Conservation (phyloP, 2,888 invertebrate genomes). For the Eilema sororculum region DNA sequence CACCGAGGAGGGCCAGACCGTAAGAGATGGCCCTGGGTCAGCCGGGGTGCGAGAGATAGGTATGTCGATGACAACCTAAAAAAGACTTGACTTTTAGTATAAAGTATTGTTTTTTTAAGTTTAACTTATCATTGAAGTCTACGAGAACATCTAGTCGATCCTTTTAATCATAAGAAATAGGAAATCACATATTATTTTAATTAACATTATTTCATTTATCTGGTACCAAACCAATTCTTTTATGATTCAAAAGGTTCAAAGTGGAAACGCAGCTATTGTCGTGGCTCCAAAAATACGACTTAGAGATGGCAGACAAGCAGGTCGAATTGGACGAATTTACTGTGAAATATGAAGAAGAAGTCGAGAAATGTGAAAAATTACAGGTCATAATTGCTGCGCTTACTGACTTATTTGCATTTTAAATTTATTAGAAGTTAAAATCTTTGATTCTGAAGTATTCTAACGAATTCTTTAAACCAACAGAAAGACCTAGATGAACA, state of each 20-base stretch:
- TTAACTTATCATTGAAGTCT: too few relatives aligned
- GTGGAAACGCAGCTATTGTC: constrained; percentile 86
- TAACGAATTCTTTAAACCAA: constrained; percentile 7
- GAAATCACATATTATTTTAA: background rate
- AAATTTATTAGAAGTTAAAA: background rate
- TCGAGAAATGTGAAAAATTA: constrained; percentile 74
- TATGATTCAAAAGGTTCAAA: constrained; percentile 74
- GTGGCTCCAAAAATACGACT: constrained; percentile 88
- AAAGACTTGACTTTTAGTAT: too few relatives aligned
- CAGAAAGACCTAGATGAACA: constrained; percentile 84
- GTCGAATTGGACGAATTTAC: constrained; percentile 82
- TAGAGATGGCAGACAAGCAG: constrained; percentile 87
- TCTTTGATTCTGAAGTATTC: background rate
- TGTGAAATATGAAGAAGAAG: constrained; percentile 82
- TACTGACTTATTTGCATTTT: background rate
- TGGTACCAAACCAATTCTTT: background rate
- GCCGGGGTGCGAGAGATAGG: too few relatives aligned
- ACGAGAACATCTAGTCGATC: background rate
- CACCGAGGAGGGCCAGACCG: too few relatives aligned
- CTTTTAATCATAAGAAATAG: background rate
- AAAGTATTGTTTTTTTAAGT: too few relatives aligned
- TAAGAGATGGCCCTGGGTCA: too few relatives aligned
- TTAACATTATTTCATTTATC: background rate
- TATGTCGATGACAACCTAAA: too few relatives aligned
- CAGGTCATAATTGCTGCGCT: constrained; percentile 62